A percentile compares a stretch with the other conserved stretches of the same genome.
Evolutionary conservation across 2,888 invertebrate genomes (phyloP).

Genomic region (Abrostola tripartita): DNA sequence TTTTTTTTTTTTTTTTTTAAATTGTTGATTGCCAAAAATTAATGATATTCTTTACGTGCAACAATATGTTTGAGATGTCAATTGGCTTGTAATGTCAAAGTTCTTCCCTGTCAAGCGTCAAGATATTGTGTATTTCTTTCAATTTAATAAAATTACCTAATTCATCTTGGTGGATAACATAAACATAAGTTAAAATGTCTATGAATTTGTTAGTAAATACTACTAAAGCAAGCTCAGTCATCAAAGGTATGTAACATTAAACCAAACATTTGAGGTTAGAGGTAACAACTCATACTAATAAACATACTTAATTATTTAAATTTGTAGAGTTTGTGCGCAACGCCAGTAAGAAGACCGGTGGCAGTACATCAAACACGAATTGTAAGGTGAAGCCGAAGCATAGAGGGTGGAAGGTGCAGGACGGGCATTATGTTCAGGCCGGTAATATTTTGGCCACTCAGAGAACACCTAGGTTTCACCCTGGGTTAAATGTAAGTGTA

Average conservation of each 20-base stretch:
- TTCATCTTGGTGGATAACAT: too few relatives aligned
- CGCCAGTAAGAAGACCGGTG: slow-evolving; percentile 93
- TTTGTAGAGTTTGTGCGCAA: slow-evolving; percentile 52
- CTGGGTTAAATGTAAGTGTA: slow-evolving; percentile 91
- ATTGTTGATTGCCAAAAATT: too few relatives aligned
- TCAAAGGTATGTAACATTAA: slow-evolving; percentile 59
- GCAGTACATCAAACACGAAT: slow-evolving; percentile 91
- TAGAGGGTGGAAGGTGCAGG: slow-evolving; percentile 93
- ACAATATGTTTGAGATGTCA: too few relatives aligned
- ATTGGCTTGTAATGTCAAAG: too few relatives aligned
- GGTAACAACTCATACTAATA: slow-evolving; percentile 32
- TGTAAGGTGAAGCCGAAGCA: slow-evolving; percentile 92
- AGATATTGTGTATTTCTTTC: too few relatives aligned
- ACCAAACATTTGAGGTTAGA: slow-evolving; percentile 22
- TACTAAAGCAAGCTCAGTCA: slow-evolving; percentile 50
- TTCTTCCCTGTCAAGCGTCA: too few relatives aligned
- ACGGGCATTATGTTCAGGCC: slow-evolving; percentile 90
- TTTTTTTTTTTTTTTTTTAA: too few relatives aligned
- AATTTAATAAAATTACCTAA: too few relatives aligned
- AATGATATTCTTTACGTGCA: too few relatives aligned
- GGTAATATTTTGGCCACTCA: slow-evolving; percentile 92
- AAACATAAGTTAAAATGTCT: slow-evolving; percentile 57
- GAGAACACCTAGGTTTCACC: slow-evolving; percentile 91
- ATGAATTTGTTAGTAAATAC: slow-evolving; percentile 52
- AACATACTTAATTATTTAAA: background rate